Conservation (phyloP, 2,113 vertebrate species). For the Mellivora capensis region DNA sequence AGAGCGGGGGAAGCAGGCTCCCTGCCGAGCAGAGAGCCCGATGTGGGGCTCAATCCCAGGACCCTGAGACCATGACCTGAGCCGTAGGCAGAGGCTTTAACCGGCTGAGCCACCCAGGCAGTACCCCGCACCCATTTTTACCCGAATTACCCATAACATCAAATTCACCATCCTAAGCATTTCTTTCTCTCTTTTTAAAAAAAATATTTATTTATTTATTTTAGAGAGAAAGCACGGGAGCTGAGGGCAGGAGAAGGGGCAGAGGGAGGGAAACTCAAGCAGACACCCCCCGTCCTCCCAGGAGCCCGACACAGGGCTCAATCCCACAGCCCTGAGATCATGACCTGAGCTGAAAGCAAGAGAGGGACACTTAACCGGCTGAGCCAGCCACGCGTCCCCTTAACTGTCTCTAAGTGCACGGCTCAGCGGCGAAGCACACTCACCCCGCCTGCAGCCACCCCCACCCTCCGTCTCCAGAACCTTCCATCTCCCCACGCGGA, state of each 20-base stretch:
- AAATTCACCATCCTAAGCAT: background rate
- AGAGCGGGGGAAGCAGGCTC: no score
- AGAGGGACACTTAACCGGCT: background rate
- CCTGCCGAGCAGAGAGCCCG: no score
- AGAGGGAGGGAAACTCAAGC: background rate
- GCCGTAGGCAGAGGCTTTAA: no score
- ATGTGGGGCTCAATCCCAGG: no score
- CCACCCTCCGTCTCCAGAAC: background rate
- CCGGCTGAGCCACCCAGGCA: no score
- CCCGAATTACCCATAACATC: background rate
- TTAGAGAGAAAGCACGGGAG: background rate
- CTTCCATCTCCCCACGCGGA: background rate
- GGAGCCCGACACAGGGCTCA: background rate
- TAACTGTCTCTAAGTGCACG: fast-evolving
- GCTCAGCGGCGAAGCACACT: background rate
- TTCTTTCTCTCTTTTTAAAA: background rate
- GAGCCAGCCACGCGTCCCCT: background rate
- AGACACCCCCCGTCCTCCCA: background rate
- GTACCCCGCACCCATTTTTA: no score
- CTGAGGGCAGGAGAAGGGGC: background rate
- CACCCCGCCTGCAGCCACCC: no score
- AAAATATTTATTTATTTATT: background rate
- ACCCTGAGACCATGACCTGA: no score
- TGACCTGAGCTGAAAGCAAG: background rate
- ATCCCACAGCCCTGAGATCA: background rate